Evolutionary conservation across 1,140 invertebrate genomes (phyloP), one percentile per base, ranked within the genome.

Genomic region (Rhagoletis zephyria): DNA sequence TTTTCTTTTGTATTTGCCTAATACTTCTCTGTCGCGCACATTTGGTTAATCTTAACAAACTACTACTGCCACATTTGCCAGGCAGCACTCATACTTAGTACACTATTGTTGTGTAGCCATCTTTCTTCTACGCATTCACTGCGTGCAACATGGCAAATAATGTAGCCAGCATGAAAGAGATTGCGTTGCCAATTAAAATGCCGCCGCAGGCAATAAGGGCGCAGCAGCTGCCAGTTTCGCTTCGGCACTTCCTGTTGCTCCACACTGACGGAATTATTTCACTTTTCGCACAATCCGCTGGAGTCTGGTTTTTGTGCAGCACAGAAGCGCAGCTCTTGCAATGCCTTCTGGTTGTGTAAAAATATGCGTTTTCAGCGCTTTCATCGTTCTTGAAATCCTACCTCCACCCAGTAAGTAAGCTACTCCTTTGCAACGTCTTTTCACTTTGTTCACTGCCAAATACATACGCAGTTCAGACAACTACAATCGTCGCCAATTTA

Each of bases 151-250:
- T 19, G 51, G 1, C 48, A n/a, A 19, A 56, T 81, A 56, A 70
- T 48, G 30, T 12, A 81, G 74, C 51, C 74, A 81, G 56, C 56
- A 81, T 59, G 74, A 81, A 81, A 4, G 45, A 14, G 48, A 56
- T 56, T 81, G 48, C 48, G 74, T 81, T 81, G 48, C 74, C 74
- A 81, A 81, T 81, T 81, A 81, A 81, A 81, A 81, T 81, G 74
- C 74, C 74, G 51, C 74, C 74, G 45, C 19, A 81, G 74, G 74
- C 51, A 30, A 51, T 77, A 9, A 77, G n/a, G 7, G 56, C 74
- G 74, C 48, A 81, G n/a, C n/a, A n/a, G 48, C 45, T 77, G 40
- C 4, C 9, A 63, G 4, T 1, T 42, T 40, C 74, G 45, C 74
- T 7, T 16, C n/a, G 51, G 48, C 7, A 81, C 42, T 81, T 81